Evolutionary conservation across 2,797 vertebrate species (phyloP), one percentile per base, ranked within the genome.

Genomic region (Malurus splendens): DNA sequence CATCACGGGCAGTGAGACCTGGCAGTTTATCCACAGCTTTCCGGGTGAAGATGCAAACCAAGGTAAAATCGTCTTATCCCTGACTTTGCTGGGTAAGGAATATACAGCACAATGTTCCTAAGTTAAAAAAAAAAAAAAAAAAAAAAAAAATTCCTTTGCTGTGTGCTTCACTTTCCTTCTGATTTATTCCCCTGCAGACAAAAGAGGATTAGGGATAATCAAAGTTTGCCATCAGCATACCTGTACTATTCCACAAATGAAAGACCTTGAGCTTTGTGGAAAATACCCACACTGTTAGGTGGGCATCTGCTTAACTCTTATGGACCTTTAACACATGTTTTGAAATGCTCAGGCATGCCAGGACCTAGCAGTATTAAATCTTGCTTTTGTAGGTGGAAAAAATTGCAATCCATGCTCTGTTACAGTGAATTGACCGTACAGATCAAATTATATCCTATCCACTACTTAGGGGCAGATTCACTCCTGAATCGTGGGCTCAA

Each of bases 161-260:
- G n/a, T 76, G 54, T 76, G 44, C 42, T 79, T 82, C 72, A 64
- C 20, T 1, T 76, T 86, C 32, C 30, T 79, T 47, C 44, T 82
- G 67, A 78, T 86, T 91, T 90, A 76, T 82, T 74, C 81, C 44
- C 54, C 72, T 57, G 39, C 61, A 86, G 77, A 90, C 67, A 88
- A 86, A 91, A 87, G 77, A 92, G 78, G 81, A 89, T 91, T 91
- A 86, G 18, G 30, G n/a, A 84, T 88, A 82, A 92, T 82, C 87
- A 74, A 82, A 86, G 52, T 84, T 86, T 82, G 56, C 72, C 44
- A 91, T 87, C 93, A 92, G 71, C 60, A 73, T 72, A 81, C 42
- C 64, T 38, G 19, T 51, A 73, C 41, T 61, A 39, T 86, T 90
- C 60, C 68, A 84, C 75, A 90, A 84, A 91, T 77, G 45, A 84